Evolutionary conservation across 2,797 vertebrate genomes (phyloP).

Genomic region (Naso thynnoides): DNA sequence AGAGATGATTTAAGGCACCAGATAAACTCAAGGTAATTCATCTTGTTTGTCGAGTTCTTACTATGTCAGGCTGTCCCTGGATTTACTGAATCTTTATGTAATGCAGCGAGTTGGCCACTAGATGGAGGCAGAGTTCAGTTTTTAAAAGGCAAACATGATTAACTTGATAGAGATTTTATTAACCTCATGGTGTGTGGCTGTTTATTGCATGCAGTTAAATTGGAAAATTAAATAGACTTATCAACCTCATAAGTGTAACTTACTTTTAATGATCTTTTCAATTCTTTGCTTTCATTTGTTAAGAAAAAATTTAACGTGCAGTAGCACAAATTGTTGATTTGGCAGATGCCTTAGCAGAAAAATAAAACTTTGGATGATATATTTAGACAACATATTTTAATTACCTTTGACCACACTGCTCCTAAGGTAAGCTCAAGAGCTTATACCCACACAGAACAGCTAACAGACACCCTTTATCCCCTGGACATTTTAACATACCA

Average conservation of each 20-base stretch:
- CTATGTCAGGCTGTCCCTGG: background rate
- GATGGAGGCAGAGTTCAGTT: conserved; percentile 61
- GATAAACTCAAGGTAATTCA: conserved; percentile 57
- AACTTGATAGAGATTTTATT: background rate
- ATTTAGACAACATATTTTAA: conserved; percentile 4
- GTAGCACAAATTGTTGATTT: background rate
- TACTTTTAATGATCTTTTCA: background rate
- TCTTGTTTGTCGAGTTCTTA: background rate
- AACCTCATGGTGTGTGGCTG: background rate
- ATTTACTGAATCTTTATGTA: conserved; percentile 1
- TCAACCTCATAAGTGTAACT: background rate
- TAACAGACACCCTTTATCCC: conserved; percentile 40
- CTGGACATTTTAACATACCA: conserved; percentile 60
- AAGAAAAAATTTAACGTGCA: background rate
- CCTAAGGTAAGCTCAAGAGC: conserved; percentile 17
- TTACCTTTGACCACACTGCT: conserved; percentile 11
- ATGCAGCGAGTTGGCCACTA: conserved; percentile 47
- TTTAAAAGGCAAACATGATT: background rate
- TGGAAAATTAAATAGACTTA: background rate
- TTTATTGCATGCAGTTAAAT: background rate
- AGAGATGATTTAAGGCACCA: conserved; percentile 76
- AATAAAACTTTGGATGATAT: background rate
- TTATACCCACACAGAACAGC: conserved; percentile 41
- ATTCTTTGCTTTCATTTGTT: background rate
- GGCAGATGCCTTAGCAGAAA: background rate